Conservation (phyloP, 1,140 invertebrate genomes). For the Aphelinus certus region DNA sequence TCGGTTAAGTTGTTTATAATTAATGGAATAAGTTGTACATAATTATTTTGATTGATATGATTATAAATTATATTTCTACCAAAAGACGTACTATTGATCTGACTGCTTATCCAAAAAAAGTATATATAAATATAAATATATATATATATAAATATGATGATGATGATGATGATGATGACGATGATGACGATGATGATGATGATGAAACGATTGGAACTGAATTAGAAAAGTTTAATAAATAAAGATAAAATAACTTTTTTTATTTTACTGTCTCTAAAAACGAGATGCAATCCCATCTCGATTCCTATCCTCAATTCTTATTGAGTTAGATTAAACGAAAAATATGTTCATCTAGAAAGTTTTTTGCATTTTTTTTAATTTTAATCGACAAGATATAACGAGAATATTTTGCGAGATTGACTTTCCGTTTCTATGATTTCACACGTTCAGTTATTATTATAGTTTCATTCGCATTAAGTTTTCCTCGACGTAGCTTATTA, state of each 20-base stretch:
- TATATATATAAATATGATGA: background rate
- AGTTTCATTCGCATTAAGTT: no score
- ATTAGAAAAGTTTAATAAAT: constrained; percentile 28
- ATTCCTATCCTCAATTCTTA: background rate
- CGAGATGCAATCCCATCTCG: background rate
- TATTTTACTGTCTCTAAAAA: constrained; percentile 10
- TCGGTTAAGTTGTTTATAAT: constrained; percentile 16
- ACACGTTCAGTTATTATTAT: no score
- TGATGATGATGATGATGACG: no score
- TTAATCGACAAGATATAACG: no score
- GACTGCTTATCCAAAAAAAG: constrained; percentile 19
- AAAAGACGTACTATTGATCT: constrained; percentile 19
- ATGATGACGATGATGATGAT: no score
- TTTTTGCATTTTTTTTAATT: background rate
- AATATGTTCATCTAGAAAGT: no score
- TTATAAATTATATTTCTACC: constrained; percentile 25
- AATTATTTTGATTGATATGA: constrained; percentile 13
- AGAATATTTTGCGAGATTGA: no score
- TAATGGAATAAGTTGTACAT: constrained; percentile 21
- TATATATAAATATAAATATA: background rate
- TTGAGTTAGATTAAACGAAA: no score
- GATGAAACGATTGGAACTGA: background rate
- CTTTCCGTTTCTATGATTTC: no score
- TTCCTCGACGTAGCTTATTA: no score
- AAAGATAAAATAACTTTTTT: constrained; percentile 11